These are phyloP conservation scores for Ectemnius continuus DNA, from an alignment of 2,888 invertebrate genomes.

Conservation along the genomic window DNA sequence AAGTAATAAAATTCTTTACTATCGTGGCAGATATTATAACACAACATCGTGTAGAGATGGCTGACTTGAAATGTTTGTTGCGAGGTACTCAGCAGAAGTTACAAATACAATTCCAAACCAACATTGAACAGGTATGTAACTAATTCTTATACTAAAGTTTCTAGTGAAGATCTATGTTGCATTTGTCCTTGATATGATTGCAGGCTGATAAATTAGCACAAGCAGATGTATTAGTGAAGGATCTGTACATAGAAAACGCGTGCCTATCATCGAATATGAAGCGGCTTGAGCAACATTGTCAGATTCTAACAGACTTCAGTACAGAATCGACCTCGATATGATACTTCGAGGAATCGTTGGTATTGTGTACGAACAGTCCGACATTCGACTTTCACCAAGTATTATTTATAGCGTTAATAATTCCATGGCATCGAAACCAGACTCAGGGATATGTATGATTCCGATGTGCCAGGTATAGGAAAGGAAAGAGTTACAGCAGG, in stretches of 20 bases:
- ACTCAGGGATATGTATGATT: conserved; percentile 41
- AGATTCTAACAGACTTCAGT: conserved; percentile 78
- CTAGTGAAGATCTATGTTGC: too few species aligned
- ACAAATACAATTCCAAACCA: conserved; percentile 79
- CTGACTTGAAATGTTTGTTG: conserved; percentile 79
- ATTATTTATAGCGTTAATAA: conserved; percentile 28
- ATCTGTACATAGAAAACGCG: conserved; percentile 91
- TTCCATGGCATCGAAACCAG: conserved; percentile 18
- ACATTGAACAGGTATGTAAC: conserved; percentile 78
- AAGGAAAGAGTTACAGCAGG: too few species aligned
- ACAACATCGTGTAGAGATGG: conserved; percentile 80
- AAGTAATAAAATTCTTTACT: not conserved
- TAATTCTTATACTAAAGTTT: not conserved
- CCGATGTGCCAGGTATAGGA: conserved; percentile 15
- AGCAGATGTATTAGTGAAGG: conserved; percentile 88
- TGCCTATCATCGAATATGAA: conserved; percentile 84
- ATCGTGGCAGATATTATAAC: conserved; percentile 79
- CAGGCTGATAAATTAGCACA: conserved; percentile 85
- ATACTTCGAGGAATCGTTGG: conserved; percentile 50
- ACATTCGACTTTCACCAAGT: conserved; percentile 24
- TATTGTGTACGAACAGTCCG: conserved; percentile 5
- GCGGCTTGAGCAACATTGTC: conserved; percentile 80
- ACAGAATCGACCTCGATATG: conserved; percentile 76
- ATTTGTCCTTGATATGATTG: too few species aligned
- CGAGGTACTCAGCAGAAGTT: conserved; percentile 80